phyloP scores from a whole-genome alignment of 2,888 invertebrate genomes.

The Sarcophaga subvicina region DNA sequence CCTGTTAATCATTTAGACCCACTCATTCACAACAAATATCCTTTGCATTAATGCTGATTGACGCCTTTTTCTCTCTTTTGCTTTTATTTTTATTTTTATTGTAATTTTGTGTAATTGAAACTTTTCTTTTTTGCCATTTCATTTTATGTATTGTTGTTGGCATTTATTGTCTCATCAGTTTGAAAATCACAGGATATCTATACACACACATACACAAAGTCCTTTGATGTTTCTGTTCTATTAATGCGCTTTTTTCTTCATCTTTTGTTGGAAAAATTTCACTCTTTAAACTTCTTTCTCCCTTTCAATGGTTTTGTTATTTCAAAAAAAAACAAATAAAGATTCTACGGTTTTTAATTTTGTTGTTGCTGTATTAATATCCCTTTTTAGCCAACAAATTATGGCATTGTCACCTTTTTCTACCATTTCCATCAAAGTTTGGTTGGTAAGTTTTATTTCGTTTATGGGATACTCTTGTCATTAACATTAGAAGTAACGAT shows the following conservation, averaged over 20 bases:
- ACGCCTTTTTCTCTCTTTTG: constrained; percentile 59
- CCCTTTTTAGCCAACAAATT: constrained; percentile 73
- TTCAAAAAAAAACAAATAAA: constrained; percentile 67
- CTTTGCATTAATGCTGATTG: constrained; percentile 68
- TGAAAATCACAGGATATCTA: constrained; percentile 63
- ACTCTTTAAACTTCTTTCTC: constrained; percentile 3
- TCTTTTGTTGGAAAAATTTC: constrained; percentile 1
- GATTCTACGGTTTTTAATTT: constrained; percentile 68
- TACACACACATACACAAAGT: constrained; percentile 14
- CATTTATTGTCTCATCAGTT: constrained; percentile 57
- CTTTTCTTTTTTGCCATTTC: constrained; percentile 60
- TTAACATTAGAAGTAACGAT: constrained; percentile 65
- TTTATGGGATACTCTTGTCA: constrained; percentile 62
- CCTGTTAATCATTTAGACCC: constrained; percentile 43
- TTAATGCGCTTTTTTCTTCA: constrained; percentile 63
- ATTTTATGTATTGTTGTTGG: constrained; percentile 56
- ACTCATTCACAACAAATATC: constrained; percentile 49
- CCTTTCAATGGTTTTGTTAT: constrained; percentile 54
- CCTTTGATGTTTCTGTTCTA: constrained; percentile 64
- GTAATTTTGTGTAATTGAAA: constrained; percentile 70
- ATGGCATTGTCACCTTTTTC: constrained; percentile 73
- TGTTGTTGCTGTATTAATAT: constrained; percentile 45
- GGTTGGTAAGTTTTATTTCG: constrained; percentile 19
- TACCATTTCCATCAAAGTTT: constrained; percentile 32
- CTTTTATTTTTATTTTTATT: neutral